These are phyloP conservation scores for Ryuthela nishihirai DNA, from an alignment of 2,888 invertebrate species.

Conservation along the genomic window DNA sequence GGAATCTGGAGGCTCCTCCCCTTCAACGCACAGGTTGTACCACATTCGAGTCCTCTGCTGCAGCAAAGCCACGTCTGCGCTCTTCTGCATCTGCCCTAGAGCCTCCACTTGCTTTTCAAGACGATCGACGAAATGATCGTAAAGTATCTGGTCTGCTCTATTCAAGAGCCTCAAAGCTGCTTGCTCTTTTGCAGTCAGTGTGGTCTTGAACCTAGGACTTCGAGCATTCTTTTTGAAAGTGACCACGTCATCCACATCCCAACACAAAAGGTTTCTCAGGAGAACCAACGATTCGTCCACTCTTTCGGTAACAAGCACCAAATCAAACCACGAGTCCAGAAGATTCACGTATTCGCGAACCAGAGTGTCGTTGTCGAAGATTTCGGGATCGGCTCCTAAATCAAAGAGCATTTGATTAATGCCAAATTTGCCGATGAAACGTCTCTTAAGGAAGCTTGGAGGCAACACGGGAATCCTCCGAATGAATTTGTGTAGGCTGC, in stretches of 20 bases:
- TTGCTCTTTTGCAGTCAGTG: slow-evolving; percentile 21
- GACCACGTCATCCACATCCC: slow-evolving; percentile 45
- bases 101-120: slow-evolving; percentile 37
- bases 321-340: slow-evolving; percentile 46
- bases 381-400: slow-evolving; percentile 43
- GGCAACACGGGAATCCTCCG: slow-evolving; percentile 1
- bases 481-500: slow-evolving; percentile 20
- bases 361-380: slow-evolving; percentile 39
- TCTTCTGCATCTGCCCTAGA: slow-evolving; percentile 36
- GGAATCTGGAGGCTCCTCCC: slow-evolving; percentile 8
- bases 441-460: background rate
- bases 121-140: slow-evolving; percentile 35
- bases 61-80: slow-evolving; percentile 25
- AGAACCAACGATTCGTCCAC: slow-evolving; percentile 48
- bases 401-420: slow-evolving; percentile 48
- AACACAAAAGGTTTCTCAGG: slow-evolving; percentile 46
- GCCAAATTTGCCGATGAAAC: slow-evolving; percentile 42
- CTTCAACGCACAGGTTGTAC: slow-evolving; percentile 40
- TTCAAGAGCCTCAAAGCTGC: slow-evolving; percentile 28
- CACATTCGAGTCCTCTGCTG: slow-evolving; percentile 26
- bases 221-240: slow-evolving; percentile 46
- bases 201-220: slow-evolving; percentile 23
- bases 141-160: slow-evolving; percentile 37
- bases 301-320: slow-evolving; percentile 47
- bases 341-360: slow-evolving; percentile 41